Evolutionary conservation across 2,113 vertebrate genomes (phyloP), one percentile per base, ranked within the genome.

Genomic region (Indri indri): DNA sequence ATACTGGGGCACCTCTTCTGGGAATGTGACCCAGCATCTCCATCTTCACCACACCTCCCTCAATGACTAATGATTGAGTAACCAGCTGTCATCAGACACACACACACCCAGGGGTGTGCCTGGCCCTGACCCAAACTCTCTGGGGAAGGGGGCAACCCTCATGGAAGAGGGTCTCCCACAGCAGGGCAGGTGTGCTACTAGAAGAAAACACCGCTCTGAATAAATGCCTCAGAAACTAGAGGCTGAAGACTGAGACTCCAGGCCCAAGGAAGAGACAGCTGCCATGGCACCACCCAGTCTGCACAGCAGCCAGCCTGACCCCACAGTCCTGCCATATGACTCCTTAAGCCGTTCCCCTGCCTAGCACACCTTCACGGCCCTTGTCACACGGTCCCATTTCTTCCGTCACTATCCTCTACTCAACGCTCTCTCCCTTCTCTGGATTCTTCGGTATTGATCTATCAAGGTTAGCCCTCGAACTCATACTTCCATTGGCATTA

Each of bases 61-160:
- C 8, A 8, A 11, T 68, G 74, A 94, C 95, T 37, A 37, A 59
- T 6, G 65, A 42, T 61, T 18, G 57, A 84, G 70, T 6, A 3
- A 88, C 25, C 0, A 45, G 34, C 32, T 57, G 20, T 32, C 47
- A 10, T 7, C 81, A 74, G 30, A 70, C 45, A 65, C 2, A 17
- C 47, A n/a, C 47, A 70, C 22, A 42, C 76, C 68, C 54, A 52
- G 59, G 68, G 40, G 10, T 11, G 59, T n/a, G 40, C 59, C 87
- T 77, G 66, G 50, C 66, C 52, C 47, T 3, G 61, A 57, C 8
- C 40, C 34, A 80, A 30, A 17, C 30, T 8, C 37, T 63, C 50
- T 8, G 12, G 63, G 45, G 37, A 88, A 66, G 30, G 57, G 25
- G 20, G 52, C 0, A 0, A 30, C 23, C 4, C 1, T 14, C 10